A percentile compares a stretch with the other conserved stretches of the same genome.
These are phyloP conservation scores for Cuculus canorus DNA, from an alignment of 2,797 vertebrate genomes.

Conservation along the genomic window DNA sequence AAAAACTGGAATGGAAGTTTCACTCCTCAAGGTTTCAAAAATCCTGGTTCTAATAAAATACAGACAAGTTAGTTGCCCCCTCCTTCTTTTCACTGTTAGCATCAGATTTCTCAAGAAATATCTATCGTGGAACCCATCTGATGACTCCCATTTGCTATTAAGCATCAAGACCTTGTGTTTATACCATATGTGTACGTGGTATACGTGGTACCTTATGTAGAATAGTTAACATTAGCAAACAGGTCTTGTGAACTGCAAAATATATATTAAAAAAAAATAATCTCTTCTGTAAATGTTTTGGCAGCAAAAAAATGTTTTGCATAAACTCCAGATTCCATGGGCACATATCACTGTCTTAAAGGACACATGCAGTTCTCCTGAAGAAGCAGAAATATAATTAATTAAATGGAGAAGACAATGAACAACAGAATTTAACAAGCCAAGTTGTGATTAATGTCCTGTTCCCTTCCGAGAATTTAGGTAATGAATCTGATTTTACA, in stretches of 20 bases:
- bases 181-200: no score
- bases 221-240: background rate
- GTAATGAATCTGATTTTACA: conserved; percentile 70
- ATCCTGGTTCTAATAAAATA: background rate
- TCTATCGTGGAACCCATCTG: background rate
- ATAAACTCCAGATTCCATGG: background rate
- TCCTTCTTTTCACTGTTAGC: background rate
- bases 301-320: background rate
- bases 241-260: background rate
- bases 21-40: background rate
- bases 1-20: background rate
- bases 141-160: background rate
- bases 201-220: background rate
- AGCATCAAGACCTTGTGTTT: background rate
- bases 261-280: background rate
- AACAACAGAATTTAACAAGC: conserved; percentile 50
- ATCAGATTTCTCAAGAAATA: background rate
- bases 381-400: conserved; percentile 44
- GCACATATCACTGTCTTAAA: background rate
- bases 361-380: background rate
- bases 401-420: conserved; percentile 30
- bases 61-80: background rate
- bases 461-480: conserved; percentile 27
- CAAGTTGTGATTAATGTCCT: conserved; percentile 29
- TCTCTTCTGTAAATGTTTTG: background rate